Evolutionary conservation across 30 jellyfish, hydroid and myxozoan species (phyloP).

Genomic region (Aurelia aurita): DNA sequence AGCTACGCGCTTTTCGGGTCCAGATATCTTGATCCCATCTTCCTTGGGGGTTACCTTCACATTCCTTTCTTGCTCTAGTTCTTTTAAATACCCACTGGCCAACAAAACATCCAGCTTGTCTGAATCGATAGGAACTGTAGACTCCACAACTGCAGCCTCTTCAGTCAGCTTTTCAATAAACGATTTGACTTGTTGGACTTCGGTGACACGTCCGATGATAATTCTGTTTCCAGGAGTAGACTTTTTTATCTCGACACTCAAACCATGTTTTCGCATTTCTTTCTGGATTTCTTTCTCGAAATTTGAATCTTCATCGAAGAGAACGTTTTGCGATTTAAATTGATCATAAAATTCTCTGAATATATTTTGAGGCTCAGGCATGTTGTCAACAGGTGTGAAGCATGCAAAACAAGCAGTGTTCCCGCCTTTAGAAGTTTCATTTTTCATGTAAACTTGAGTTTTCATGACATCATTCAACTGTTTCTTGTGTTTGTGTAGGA

Average conservation of each 20-base stretch:
- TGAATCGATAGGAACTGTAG: no score
- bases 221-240: background rate
- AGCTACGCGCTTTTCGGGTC: background rate
- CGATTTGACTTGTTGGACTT: background rate
- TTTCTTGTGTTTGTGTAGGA: constrained; percentile 1
- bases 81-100: background rate
- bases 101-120: constrained; percentile 1
- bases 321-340: background rate
- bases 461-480: background rate
- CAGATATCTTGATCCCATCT: background rate
- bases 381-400: constrained; percentile 16
- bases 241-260: background rate
- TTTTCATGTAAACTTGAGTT: constrained; percentile 28
- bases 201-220: background rate
- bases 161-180: background rate
- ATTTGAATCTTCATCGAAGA: background rate
- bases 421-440: background rate
- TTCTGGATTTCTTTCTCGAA: background rate
- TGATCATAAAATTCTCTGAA: constrained; percentile 13
- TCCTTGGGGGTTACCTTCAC: constrained; percentile 6
- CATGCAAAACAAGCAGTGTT: constrained; percentile 1
- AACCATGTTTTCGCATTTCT: background rate
- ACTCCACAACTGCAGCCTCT: background rate
- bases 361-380: background rate
- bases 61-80: background rate